These are phyloP conservation scores for Aphidoletes aphidimyza DNA, from an alignment of 2,888 invertebrate genomes.

Conservation along the genomic window DNA sequence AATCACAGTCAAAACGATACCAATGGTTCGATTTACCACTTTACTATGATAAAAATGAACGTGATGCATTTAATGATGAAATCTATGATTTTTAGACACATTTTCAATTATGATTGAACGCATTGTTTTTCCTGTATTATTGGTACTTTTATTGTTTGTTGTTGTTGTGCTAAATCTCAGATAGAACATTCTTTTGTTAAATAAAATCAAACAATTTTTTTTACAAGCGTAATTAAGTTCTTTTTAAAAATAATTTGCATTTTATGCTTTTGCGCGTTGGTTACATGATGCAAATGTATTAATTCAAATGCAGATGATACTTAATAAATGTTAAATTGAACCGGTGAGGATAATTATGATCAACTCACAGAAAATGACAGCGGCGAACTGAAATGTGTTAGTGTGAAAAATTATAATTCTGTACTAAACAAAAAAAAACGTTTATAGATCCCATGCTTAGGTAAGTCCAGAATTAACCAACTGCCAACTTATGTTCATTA, in stretches of 20 bases:
- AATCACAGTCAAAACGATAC: conserved; percentile 61
- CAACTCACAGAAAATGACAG: no score
- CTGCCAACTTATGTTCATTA: no score
- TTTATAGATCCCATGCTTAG: no score
- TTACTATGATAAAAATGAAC: conserved; percentile 57
- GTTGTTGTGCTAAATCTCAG: background rate
- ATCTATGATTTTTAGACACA: background rate
- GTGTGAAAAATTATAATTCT: no score
- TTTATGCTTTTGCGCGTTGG: no score
- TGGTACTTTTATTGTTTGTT: conserved; percentile 34
- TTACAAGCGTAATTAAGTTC: conserved; percentile 28
- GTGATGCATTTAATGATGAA: background rate
- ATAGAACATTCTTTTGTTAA: background rate
- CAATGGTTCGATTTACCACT: conserved; percentile 66
- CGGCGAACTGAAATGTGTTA: no score
- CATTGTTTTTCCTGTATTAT: background rate
- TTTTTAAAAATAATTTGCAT: background rate
- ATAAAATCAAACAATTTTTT: background rate
- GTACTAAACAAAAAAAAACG: no score
- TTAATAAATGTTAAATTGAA: no score
- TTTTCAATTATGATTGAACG: background rate
- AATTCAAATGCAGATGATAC: no score
- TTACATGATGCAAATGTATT: no score
- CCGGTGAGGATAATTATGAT: no score
- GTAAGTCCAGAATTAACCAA: no score